Base-by-base conservation (phyloP, 2,113 vertebrate genomes). In the Cathartes aura region DNA sequence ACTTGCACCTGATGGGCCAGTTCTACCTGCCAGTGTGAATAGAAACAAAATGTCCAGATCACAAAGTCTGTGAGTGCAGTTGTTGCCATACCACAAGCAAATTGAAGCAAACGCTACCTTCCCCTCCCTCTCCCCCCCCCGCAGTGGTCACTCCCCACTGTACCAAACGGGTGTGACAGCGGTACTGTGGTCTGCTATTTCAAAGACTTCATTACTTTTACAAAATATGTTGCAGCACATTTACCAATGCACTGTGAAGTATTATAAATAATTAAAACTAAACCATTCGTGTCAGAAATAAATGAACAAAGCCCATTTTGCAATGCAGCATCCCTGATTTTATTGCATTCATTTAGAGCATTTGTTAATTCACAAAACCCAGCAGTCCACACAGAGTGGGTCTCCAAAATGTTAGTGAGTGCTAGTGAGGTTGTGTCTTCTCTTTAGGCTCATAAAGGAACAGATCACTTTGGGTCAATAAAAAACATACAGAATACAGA, bases 251-350 rank as follows among this genome's bases (percentile, higher is more conserved):
- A 14, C 94, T 59, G 91, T 40, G 75, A 97, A 97, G 79, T 88
- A 91, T 56, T 96, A 95, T 96, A 97, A 98, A 97, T 97, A 97
- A 98, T 97, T 97, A 97, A 97, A 96, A 55, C 66, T 11, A 96
- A 96, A 95, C 92, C 88, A 95, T 71, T 96, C 92, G 75, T 91
- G 92, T 96, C 97, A 97, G 96, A 96, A 97, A 96, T 86, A 97
- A 97, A 97, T 93, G 82, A 98, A 95, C 80, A 94, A 94, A 96
- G 82, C 92, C 91, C 85, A 80, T 95, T 95, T 96, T 96, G 89
- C 82, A 82, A 90, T 92, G 96, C 93, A 66, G 95, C 87, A 62
- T 74, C 93, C 82, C 81, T 89, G 95, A 96, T 97, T 97, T 96
- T 82, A 97, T 78, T 76, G 88, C n/a, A 3, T 91, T 94, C 92